Evolutionary conservation across 2,113 vertebrate species (phyloP), one percentile per base, ranked within the genome.

Genomic region (Picathartes gymnocephalus): DNA sequence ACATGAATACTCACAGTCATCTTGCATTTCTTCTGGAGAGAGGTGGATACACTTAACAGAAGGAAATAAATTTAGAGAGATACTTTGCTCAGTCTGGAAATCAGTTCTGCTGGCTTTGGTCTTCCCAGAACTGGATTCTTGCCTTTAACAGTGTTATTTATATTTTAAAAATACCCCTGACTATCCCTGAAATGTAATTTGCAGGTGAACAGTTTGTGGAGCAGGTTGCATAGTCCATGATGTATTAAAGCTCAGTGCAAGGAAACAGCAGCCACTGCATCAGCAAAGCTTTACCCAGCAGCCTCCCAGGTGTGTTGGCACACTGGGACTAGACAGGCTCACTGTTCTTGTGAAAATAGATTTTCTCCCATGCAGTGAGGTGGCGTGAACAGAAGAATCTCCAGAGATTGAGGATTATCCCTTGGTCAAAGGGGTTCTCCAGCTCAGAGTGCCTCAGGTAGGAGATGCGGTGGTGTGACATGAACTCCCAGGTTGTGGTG

Each of bases 401-500:
- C 98, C 99, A 99, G 61, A 99, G 97, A 93, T 99, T 99, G 78
- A 96, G 97, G n/a, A 98, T 57, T 31, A 98, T 87, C 25, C 99
- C 99, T 2, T 98, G 98, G 97, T 99, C 99, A 6, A 99, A 99
- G 22, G 99, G 99, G 96, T 99, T 99, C 92, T 98, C 97, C 2
- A 94, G 33, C 14, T 98, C 98, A 0, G 98, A 98, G 94, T 99
- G 98, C 18, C 97, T 98, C 97, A 99, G 98, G 98, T 99, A 99
- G 96, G 99, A 98, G 73, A 99, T 99, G 93, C 99, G 98, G 84
- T 99, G 98, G 19, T 98, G 98, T 0, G 99, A 99, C 98, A 99
- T 99, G 98, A 99, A 99, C 93, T 99, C 99, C 99, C 99, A 99
- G n/a, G 99, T 99, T 66, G 99, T 99, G 71, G 98, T 98, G 97